These are phyloP conservation scores for Poeciliopsis occidentalis DNA, from an alignment of 2,113 vertebrate species.

Conservation along the genomic window DNA sequence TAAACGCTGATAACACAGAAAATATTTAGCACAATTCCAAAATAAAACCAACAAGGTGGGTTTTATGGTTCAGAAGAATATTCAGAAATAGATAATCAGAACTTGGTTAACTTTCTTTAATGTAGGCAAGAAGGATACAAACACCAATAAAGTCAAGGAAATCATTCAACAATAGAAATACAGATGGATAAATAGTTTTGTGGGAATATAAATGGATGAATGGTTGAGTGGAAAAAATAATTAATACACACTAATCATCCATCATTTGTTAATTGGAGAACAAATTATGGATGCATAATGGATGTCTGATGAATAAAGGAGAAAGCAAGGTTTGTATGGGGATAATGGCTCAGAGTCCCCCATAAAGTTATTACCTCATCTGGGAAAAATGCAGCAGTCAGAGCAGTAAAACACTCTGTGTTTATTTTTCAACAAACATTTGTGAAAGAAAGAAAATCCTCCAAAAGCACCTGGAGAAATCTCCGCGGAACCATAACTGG, in stretches of 20 bases:
- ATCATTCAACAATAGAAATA: neutral
- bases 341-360: slow-evolving; percentile 53
- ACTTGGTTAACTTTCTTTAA: neutral
- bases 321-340: slow-evolving; percentile 41
- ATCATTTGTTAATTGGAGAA: too few relatives aligned
- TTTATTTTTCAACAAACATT: slow-evolving; percentile 41
- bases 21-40: neutral
- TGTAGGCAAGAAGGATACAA: too few relatives aligned
- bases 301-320: too few relatives aligned
- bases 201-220: too few relatives aligned
- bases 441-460: slow-evolving; percentile 43
- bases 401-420: slow-evolving; percentile 39
- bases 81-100: neutral
- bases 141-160: too few relatives aligned
- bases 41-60: neutral
- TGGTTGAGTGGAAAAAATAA: too few relatives aligned
- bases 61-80: neutral
- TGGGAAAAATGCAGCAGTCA: slow-evolving; percentile 65
- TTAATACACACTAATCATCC: too few relatives aligned
- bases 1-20: neutral
- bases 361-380: slow-evolving; percentile 73
- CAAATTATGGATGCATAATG: too few relatives aligned
- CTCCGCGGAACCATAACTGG: slow-evolving; percentile 43
- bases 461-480: slow-evolving; percentile 52
- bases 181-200: neutral